These are phyloP conservation scores for Drosophila busckii DNA, from an alignment of 1,140 invertebrate genomes.

Conservation along the genomic window DNA sequence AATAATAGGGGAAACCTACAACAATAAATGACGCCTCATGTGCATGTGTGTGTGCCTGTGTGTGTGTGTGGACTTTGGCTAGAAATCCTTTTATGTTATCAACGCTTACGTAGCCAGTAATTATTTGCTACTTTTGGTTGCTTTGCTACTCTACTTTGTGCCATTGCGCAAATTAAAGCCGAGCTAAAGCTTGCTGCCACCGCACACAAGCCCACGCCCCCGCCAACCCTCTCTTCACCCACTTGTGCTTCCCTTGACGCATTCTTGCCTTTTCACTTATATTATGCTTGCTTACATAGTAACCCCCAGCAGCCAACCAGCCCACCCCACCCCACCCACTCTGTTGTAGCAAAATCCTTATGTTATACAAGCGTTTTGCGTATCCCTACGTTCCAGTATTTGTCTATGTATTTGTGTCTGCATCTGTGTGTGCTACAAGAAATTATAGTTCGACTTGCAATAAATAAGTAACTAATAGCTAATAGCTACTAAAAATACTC, in stretches of 20 bases:
- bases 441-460: no score
- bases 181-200: conserved; percentile 33
- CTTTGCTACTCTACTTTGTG: no score
- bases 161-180: conserved; percentile 71
- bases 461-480: no score
- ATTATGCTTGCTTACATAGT: conserved; percentile 13
- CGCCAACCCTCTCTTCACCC: conserved; percentile 1
- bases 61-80: no score
- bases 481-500: no score
- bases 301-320: background rate
- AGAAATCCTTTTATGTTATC: conserved; percentile 68
- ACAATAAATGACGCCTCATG: conserved; percentile 25
- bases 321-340: background rate
- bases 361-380: conserved; percentile 48
- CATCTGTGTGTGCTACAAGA: background rate
- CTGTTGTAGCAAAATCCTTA: conserved; percentile 30
- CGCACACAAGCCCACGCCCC: conserved; percentile 11
- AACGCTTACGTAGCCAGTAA: conserved; percentile 54
- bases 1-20: conserved; percentile 4
- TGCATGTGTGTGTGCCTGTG: no score
- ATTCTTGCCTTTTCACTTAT: conserved; percentile 26
- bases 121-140: conserved; percentile 70
- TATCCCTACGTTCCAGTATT: conserved; percentile 25
- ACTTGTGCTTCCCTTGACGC: background rate
- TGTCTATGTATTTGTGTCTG: background rate